These are phyloP conservation scores for Tetramorium simillimum DNA, from an alignment of 1,140 invertebrate genomes.

Conservation along the genomic window DNA sequence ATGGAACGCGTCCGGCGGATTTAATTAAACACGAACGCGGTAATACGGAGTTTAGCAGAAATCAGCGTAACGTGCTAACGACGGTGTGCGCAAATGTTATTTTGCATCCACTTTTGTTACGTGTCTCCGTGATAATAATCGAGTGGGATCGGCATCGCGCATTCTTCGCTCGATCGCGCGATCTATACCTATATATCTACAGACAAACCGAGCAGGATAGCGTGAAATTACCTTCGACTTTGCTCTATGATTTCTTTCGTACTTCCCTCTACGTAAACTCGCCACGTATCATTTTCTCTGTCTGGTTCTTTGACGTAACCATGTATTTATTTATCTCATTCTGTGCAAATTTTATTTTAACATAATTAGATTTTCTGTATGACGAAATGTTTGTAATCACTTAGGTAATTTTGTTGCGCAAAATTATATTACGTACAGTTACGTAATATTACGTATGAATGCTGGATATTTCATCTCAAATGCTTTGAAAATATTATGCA, in stretches of 20 bases:
- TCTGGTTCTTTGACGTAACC: background rate
- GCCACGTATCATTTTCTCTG: constrained; percentile 1
- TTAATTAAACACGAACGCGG: constrained; percentile 5
- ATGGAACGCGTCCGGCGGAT: constrained; percentile 1
- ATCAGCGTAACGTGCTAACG: background rate
- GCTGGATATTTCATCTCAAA: background rate
- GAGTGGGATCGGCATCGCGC: background rate
- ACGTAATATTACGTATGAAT: background rate
- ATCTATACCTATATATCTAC: constrained; percentile 25
- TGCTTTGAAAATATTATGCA: background rate
- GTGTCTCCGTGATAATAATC: constrained; percentile 12
- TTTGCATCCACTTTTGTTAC: constrained; percentile 17
- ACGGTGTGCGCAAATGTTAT: background rate
- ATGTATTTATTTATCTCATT: background rate
- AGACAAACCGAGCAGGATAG: background rate
- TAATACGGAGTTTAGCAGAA: background rate
- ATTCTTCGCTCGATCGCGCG: constrained; percentile 43
- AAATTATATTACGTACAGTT: background rate
- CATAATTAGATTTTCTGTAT: background rate
- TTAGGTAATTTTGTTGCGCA: background rate
- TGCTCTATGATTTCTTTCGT: constrained; percentile 29
- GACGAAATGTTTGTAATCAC: background rate
- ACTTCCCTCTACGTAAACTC: background rate
- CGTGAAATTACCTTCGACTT: constrained; percentile 39
- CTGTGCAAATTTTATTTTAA: background rate